phyloP scores from a whole-genome alignment of 2,113 vertebrate genomes.

The Cichladusa arquata region DNA sequence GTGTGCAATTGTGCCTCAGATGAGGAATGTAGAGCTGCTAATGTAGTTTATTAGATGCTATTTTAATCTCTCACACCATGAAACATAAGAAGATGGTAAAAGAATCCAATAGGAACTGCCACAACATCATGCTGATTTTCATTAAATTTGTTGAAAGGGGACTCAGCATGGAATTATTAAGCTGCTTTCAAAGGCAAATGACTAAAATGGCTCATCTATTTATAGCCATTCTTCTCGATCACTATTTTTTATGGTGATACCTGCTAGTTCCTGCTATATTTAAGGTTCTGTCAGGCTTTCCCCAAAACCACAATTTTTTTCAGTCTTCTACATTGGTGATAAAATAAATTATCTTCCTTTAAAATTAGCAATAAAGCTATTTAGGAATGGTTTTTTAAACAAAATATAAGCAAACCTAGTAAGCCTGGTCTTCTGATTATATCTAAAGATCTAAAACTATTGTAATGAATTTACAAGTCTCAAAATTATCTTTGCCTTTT shows the following conservation, averaged over 20 bases:
- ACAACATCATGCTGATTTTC: constrained; percentile 76
- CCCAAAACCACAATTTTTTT: not conserved
- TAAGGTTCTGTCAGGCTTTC: constrained; percentile 50
- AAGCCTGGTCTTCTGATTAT: not conserved
- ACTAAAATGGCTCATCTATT: constrained; percentile 74
- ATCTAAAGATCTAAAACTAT: not conserved
- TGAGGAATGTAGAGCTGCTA: constrained; percentile 47
- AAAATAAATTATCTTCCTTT: not conserved
- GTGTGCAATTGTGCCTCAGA: constrained; percentile 30
- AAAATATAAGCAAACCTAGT: not conserved
- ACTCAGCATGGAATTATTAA: constrained; percentile 78
- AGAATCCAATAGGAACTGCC: constrained; percentile 69
- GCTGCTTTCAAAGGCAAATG: constrained; percentile 69
- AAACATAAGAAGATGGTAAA: constrained; percentile 58
- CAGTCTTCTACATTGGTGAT: not conserved
- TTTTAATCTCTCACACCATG: constrained; percentile 76
- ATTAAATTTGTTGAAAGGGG: constrained; percentile 79
- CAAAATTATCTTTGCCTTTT: not conserved
- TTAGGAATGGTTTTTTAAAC: not conserved
- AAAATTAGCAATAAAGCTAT: not conserved
- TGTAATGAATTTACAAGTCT: not conserved
- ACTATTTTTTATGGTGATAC: constrained; percentile 27
- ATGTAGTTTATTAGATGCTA: constrained; percentile 72
- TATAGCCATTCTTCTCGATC: constrained; percentile 67
- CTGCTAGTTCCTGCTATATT: constrained; percentile 21